Evolutionary conservation across 2,797 vertebrate genomes (phyloP).

Genomic region (Macroramphosus scolopax): DNA sequence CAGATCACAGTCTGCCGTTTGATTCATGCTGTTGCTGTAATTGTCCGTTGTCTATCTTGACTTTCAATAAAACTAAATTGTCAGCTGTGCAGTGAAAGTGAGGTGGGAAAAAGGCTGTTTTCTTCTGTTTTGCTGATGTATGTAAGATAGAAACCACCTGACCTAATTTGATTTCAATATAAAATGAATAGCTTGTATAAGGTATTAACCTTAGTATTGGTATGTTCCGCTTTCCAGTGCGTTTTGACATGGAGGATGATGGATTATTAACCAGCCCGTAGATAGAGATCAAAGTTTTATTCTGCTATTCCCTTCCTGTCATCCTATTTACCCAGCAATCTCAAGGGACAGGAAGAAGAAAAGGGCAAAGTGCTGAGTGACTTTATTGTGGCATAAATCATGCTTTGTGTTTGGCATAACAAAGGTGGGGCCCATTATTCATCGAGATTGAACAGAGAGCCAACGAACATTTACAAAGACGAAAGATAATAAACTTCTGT

Average conservation of each 20-base stretch:
- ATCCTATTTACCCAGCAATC: constrained; percentile 39
- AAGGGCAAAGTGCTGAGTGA: constrained; percentile 52
- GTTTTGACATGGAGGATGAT: constrained; percentile 20
- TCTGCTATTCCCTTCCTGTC: constrained; percentile 32
- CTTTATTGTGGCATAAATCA: constrained; percentile 59
- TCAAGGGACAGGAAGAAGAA: constrained; percentile 37
- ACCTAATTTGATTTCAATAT: constrained; percentile 8
- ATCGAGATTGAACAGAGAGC: constrained; percentile 52
- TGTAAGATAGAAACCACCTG: constrained; percentile 5
- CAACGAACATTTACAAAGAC: constrained; percentile 39
- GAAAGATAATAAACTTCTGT: constrained; percentile 50
- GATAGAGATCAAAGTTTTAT: constrained; percentile 32
- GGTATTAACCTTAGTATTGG: no score
- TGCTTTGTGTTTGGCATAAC: constrained; percentile 53
- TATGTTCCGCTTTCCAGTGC: constrained; percentile 5
- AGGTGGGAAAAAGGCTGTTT: background rate
- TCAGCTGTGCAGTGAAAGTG: constrained; percentile 8
- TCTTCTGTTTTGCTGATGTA: constrained; percentile 3
- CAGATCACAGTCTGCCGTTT: no score
- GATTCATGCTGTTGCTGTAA: no score
- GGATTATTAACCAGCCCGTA: constrained; percentile 20
- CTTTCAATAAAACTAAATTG: no score
- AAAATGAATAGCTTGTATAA: no score
- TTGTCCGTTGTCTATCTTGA: no score
- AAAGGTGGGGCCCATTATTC: constrained; percentile 59